Percentiles rank a stretch among this genome's conserved stretches.
Evolutionary conservation across 2,113 vertebrate species (phyloP).

Genomic region (Atrichornis clamosus): DNA sequence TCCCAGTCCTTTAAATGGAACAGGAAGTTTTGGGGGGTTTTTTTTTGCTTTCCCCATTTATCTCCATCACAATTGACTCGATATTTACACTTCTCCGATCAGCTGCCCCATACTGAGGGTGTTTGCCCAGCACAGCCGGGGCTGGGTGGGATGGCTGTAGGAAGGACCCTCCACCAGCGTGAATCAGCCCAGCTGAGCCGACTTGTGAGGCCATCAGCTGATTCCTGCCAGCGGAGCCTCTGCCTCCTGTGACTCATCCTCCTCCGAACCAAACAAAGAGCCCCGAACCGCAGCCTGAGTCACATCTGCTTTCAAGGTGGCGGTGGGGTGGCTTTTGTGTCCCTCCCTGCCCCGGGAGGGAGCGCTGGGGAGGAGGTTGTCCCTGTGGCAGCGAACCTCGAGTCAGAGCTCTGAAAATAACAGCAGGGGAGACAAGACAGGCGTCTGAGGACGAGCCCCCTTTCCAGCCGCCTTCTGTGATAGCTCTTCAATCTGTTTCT

Average conservation of each 20-base stretch:
- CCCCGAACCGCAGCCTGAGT: not conserved
- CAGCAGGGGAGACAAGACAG: not conserved
- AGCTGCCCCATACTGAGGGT: accelerated
- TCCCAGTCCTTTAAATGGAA: not conserved
- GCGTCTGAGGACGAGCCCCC: not conserved
- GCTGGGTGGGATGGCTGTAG: not conserved
- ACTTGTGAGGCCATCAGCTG: not conserved
- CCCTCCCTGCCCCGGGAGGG: not conserved
- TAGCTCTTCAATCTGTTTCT: not conserved
- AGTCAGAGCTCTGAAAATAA: not conserved
- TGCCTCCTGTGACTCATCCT: constrained; percentile 23
- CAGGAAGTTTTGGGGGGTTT: too few relatives aligned
- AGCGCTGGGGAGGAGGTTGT: not conserved
- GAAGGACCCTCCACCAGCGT: not conserved
- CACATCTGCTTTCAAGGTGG: not conserved
- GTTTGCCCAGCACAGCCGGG: not conserved
- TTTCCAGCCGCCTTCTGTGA: not conserved
- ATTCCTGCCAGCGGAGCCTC: not conserved
- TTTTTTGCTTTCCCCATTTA: accelerated
- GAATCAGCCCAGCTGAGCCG: not conserved
- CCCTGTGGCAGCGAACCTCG: not conserved
- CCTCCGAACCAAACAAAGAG: not conserved
- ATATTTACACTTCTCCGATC: not conserved
- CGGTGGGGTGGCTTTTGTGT: not conserved
- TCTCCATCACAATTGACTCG: not conserved